Evolutionary conservation across 2,888 invertebrate species (phyloP).

Genomic region (Hirtodrosophila alboralis): DNA sequence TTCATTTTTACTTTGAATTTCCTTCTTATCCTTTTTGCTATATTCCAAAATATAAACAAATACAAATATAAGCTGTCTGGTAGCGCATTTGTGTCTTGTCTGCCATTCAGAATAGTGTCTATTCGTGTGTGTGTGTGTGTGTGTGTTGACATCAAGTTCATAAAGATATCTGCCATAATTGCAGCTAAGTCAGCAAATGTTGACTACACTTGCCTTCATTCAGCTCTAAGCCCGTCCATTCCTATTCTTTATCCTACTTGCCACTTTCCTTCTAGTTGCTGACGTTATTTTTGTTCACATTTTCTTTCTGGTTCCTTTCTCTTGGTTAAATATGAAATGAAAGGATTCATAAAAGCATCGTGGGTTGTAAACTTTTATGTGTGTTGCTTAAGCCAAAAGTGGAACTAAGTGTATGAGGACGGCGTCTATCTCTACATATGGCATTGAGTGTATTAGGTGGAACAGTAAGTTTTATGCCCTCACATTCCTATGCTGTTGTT

Average conservation of each 20-base stretch:
- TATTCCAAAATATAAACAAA: no score
- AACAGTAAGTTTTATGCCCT: conserved; percentile 55
- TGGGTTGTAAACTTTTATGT: conserved; percentile 39
- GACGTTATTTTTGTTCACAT: conserved; percentile 29
- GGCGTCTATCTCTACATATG: background rate
- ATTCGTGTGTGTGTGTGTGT: conserved; percentile 27
- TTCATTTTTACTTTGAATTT: no score
- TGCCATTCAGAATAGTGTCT: conserved; percentile 16
- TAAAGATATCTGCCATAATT: conserved; percentile 69
- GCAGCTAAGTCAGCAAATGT: conserved; percentile 72
- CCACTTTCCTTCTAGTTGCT: conserved; percentile 5
- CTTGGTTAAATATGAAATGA: conserved; percentile 58
- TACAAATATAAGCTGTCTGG: background rate
- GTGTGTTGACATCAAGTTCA: conserved; percentile 55
- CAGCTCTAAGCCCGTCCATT: background rate
- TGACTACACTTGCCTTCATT: conserved; percentile 35
- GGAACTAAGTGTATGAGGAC: background rate
- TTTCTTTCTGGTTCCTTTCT: conserved; percentile 31
- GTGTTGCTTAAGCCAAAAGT: conserved; percentile 12
- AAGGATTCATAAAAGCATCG: conserved; percentile 59
- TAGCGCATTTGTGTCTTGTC: conserved; percentile 11
- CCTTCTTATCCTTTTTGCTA: no score
- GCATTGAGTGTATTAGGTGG: conserved; percentile 28
- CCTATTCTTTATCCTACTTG: conserved; percentile 3
- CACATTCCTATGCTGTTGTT: conserved; percentile 43